Conservation (phyloP, 2,797 vertebrate species). For the Hafferia zeledoni region DNA sequence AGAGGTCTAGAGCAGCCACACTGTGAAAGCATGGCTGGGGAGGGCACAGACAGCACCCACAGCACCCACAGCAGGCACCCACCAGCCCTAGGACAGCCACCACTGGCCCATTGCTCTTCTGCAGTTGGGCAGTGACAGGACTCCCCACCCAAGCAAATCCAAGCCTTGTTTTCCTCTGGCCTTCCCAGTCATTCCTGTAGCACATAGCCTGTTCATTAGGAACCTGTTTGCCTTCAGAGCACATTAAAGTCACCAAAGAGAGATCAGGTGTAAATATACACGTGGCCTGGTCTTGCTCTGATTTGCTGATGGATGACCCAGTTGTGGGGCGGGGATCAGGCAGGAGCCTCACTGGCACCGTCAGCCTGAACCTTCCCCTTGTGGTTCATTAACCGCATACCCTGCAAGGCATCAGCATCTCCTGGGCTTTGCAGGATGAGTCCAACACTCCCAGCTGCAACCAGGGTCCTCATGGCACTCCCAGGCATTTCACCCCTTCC, state of each 20-base stretch:
- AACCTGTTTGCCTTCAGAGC: background rate
- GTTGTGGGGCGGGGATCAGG: background rate
- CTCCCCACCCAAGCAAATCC: background rate
- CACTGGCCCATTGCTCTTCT: rapidly evolving
- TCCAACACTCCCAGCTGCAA: background rate
- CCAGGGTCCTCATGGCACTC: background rate
- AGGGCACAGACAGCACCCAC: background rate
- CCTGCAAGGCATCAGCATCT: background rate
- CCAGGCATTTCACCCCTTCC: background rate
- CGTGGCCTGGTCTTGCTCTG: rapidly evolving
- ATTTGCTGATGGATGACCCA: background rate
- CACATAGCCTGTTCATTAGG: background rate
- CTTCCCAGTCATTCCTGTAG: background rate
- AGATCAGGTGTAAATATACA: background rate
- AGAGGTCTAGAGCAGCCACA: background rate
- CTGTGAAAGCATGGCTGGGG: background rate
- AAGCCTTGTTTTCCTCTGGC: background rate
- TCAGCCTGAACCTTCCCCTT: background rate
- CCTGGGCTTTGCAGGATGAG: background rate
- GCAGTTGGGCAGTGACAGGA: background rate
- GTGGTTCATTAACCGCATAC: background rate
- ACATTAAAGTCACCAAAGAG: background rate
- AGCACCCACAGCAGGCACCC: background rate
- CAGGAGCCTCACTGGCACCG: background rate
- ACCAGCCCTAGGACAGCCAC: rapidly evolving